Conservation (phyloP, 2,113 vertebrate genomes). For the Trinectes maculatus region DNA sequence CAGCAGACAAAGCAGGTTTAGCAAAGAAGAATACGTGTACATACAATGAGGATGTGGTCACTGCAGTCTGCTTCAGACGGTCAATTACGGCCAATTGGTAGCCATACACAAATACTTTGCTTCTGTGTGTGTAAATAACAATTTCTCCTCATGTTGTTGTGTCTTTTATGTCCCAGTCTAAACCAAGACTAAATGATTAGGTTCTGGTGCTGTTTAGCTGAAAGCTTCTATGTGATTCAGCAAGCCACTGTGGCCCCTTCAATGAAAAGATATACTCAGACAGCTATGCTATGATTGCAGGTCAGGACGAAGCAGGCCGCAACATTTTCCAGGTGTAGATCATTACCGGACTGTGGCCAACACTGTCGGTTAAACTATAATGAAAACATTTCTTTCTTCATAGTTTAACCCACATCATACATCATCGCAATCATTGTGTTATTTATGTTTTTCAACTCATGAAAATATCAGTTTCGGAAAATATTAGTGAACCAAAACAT, state of each 20-base stretch:
- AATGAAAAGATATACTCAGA: slow-evolving; percentile 68
- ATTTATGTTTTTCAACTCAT: slow-evolving; percentile 7
- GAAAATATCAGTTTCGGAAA: not conserved
- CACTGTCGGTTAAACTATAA: slow-evolving; percentile 56
- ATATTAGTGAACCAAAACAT: not conserved
- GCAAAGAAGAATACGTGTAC: slow-evolving; percentile 41
- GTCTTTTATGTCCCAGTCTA: slow-evolving; percentile 77
- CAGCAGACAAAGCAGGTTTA: slow-evolving; percentile 36
- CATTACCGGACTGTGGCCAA: slow-evolving; percentile 38
- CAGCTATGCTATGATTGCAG: slow-evolving; percentile 68
- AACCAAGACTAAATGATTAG: slow-evolving; percentile 69
- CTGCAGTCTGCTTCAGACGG: slow-evolving; percentile 52
- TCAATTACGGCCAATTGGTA: slow-evolving; percentile 61
- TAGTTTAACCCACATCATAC: too few species aligned
- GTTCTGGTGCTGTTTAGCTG: slow-evolving; percentile 51
- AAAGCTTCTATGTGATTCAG: slow-evolving; percentile 59
- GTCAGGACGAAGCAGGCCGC: slow-evolving; percentile 55
- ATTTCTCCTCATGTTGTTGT: slow-evolving; percentile 70
- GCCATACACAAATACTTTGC: slow-evolving; percentile 68
- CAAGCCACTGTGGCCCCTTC: slow-evolving; percentile 50
- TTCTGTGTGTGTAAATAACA: slow-evolving; percentile 63
- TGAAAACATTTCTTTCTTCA: slow-evolving; percentile 48
- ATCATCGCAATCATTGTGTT: slow-evolving; percentile 20
- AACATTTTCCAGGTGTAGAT: slow-evolving; percentile 67
- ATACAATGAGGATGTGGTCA: slow-evolving; percentile 63